phyloP scores from a whole-genome alignment of 1,140 invertebrate species.

The Rhynchophorus ferrugineus region DNA sequence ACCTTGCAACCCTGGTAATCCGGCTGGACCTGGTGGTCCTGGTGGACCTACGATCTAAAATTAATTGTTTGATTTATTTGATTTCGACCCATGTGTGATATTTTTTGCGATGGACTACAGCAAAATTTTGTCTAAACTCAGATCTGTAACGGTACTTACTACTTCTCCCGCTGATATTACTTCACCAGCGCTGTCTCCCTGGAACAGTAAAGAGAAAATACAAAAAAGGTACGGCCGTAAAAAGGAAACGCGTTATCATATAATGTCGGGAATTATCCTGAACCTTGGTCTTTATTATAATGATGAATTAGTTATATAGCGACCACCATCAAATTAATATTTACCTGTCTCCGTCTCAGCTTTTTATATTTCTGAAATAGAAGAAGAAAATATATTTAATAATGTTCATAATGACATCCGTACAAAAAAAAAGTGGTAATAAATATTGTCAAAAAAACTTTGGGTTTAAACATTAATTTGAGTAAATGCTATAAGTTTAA shows the following conservation, averaged over 20 bases:
- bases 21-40: constrained; percentile 72
- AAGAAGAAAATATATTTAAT: constrained; percentile 28
- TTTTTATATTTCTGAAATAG: constrained; percentile 82
- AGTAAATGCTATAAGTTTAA: no score
- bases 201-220: constrained; percentile 48
- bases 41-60: constrained; percentile 65
- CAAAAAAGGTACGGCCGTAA: constrained; percentile 30
- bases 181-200: constrained; percentile 72
- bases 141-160: constrained; percentile 44
- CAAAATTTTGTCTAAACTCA: no score
- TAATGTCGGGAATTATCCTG: no score
- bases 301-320: no score
- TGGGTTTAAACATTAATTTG: no score
- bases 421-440: constrained; percentile 5
- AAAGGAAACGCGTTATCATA: no score
- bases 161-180: constrained; percentile 59
- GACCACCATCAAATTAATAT: no score
- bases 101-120: no score
- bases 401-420: constrained; percentile 1
- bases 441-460: no score
- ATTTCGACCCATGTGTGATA: no score
- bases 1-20: constrained; percentile 66
- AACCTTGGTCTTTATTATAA: no score
- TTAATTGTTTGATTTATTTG: no score
- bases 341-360: constrained; percentile 77